Percentiles rank a stretch among this genome's conserved stretches.
These are phyloP conservation scores for Oncorhynchus tshawytscha DNA, from an alignment of 2,113 vertebrate species.

Conservation along the genomic window DNA sequence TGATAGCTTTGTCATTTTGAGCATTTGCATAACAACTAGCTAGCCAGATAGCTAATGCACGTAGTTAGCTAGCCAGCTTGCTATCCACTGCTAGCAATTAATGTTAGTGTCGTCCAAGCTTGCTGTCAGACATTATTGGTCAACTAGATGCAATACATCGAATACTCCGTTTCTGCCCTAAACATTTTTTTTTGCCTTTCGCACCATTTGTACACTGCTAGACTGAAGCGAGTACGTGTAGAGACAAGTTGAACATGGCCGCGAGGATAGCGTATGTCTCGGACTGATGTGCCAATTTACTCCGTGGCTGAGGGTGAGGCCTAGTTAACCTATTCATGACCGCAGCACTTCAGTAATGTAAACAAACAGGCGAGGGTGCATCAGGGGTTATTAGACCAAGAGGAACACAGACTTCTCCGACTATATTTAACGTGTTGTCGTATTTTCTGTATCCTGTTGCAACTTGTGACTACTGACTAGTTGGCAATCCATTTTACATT, in stretches of 20 bases:
- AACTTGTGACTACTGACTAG: too few relatives aligned
- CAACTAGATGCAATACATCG: too few relatives aligned
- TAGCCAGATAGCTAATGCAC: background rate
- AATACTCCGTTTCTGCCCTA: too few relatives aligned
- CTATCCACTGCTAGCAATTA: too few relatives aligned
- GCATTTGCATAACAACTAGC: background rate
- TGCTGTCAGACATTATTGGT: too few relatives aligned
- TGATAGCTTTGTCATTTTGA: background rate
- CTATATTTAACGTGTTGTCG: conserved; percentile 6
- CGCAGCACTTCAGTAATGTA: conserved; percentile 67
- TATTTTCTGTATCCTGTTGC: conserved; percentile 15
- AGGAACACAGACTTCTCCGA: conserved; percentile 34
- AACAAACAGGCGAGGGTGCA: conserved; percentile 74
- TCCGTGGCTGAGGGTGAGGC: conserved; percentile 70
- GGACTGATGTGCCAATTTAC: conserved; percentile 59
- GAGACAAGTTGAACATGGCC: conserved; percentile 33
- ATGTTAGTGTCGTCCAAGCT: too few relatives aligned
- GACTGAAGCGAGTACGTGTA: background rate
- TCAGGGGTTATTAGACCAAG: conserved; percentile 72
- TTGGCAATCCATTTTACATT: too few relatives aligned
- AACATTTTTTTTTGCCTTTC: too few relatives aligned
- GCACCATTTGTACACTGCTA: too few relatives aligned
- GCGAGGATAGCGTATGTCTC: conserved; percentile 51
- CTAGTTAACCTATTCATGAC: conserved; percentile 71
- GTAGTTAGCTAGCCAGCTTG: background rate